phyloP scores from a whole-genome alignment of 2,113 vertebrate genomes.

The Zonotrichia leucophrys region DNA sequence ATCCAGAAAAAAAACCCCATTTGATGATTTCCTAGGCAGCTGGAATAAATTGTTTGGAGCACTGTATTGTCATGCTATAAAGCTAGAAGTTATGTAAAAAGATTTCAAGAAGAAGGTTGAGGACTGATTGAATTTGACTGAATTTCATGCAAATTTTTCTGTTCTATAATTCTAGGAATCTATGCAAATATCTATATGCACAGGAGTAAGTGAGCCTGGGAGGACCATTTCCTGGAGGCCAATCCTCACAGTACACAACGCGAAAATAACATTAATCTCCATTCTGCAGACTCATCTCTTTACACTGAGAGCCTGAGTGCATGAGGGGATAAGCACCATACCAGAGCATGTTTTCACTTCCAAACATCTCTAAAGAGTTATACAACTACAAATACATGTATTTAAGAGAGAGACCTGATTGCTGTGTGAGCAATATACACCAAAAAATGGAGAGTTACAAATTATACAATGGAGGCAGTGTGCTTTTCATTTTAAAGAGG shows the following conservation, averaged over 20 bases:
- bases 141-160: background rate
- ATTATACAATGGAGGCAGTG: fast-evolving
- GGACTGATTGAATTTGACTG: background rate
- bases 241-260: background rate
- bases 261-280: background rate
- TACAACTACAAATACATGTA: background rate
- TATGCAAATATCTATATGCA: background rate
- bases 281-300: background rate
- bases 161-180: background rate
- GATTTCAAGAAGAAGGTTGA: background rate
- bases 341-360: background rate
- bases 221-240: background rate
- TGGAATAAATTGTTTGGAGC: background rate
- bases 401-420: background rate
- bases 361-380: background rate
- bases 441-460: background rate
- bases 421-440: background rate
- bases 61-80: background rate
- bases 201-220: background rate
- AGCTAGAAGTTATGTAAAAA: background rate
- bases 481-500: background rate
- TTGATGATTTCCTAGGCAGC: background rate
- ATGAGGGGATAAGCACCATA: background rate
- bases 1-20: background rate
- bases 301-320: background rate